Conservation (phyloP, 1,140 invertebrate species). For the Zaprionus taronus region DNA sequence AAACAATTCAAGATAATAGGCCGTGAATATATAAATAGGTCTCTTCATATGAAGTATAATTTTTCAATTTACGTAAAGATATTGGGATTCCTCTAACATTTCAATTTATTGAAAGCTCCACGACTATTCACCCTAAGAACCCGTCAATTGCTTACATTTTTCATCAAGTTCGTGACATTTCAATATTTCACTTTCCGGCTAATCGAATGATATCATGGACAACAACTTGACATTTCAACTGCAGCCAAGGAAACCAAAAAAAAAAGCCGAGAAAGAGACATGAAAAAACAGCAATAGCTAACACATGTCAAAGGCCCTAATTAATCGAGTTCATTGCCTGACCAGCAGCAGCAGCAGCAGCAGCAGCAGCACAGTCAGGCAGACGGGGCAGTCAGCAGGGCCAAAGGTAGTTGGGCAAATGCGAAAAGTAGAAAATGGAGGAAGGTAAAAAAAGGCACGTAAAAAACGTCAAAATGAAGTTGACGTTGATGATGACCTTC, state of each 20-base stretch:
- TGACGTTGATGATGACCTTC: slow-evolving; percentile 71
- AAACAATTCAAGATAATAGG: background rate
- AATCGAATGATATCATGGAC: slow-evolving; percentile 2
- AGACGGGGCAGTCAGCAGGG: background rate
- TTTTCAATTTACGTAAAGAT: background rate
- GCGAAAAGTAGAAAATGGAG: slow-evolving; percentile 31
- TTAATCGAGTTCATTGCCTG: slow-evolving; percentile 79
- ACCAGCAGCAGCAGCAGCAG: slow-evolving; percentile 24
- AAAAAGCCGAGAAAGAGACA: no score
- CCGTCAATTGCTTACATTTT: background rate
- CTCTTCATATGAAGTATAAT: background rate
- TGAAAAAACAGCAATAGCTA: slow-evolving; percentile 11
- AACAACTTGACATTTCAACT: slow-evolving; percentile 64
- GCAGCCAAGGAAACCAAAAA: slow-evolving; percentile 7
- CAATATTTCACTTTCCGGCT: slow-evolving; percentile 8
- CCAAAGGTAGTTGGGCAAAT: slow-evolving; percentile 18
- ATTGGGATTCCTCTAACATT: background rate
- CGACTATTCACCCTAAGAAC: background rate
- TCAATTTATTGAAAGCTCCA: background rate
- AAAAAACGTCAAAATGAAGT: slow-evolving; percentile 42
- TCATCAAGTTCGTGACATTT: slow-evolving; percentile 6
- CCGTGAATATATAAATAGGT: no score
- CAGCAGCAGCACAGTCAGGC: background rate
- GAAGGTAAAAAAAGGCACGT: slow-evolving; percentile 30
- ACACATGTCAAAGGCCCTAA: slow-evolving; percentile 71